Percentiles rank a stretch among this genome's conserved stretches.
Evolutionary conservation across 2,113 vertebrate genomes (phyloP).

Genomic region (Geothlypis trichas): DNA sequence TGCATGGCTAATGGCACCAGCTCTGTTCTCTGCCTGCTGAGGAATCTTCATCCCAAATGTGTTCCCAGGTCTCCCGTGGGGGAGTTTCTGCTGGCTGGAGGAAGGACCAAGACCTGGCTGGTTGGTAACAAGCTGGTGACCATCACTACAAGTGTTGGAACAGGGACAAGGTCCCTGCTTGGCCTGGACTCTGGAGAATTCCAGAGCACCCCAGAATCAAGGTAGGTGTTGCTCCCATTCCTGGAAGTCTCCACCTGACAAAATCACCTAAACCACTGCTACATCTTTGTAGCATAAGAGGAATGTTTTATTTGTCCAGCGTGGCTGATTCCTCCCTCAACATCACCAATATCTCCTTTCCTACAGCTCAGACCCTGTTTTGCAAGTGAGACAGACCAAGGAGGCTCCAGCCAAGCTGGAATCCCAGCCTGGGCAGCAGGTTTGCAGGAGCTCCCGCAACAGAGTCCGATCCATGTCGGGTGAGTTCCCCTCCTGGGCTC

Average conservation of each 20-base stretch:
- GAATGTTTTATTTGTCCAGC: not conserved
- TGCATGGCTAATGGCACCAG: not conserved
- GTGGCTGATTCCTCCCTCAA: not conserved
- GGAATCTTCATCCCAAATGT: not conserved
- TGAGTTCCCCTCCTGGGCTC: slow-evolving; percentile 47
- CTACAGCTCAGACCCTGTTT: slow-evolving; percentile 79
- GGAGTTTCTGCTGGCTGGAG: slow-evolving; percentile 92
- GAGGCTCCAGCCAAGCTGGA: slow-evolving; percentile 94
- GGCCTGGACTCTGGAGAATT: slow-evolving; percentile 86
- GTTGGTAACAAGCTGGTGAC: slow-evolving; percentile 98
- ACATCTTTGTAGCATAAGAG: not conserved
- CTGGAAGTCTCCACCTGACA: not conserved
- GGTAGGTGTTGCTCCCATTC: slow-evolving; percentile 62
- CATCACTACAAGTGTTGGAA: slow-evolving; percentile 93
- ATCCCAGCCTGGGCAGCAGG: slow-evolving; percentile 89
- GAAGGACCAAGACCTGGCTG: slow-evolving; percentile 95
- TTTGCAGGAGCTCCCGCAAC: slow-evolving; percentile 82
- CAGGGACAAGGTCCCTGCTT: slow-evolving; percentile 86
- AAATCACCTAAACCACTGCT: not conserved
- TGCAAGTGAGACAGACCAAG: slow-evolving; percentile 87
- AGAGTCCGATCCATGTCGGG: slow-evolving; percentile 94
- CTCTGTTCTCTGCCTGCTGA: not conserved
- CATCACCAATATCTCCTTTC: not conserved
- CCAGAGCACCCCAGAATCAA: slow-evolving; percentile 81
- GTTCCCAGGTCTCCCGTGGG: slow-evolving; percentile 90